These are phyloP conservation scores for Phaethornis superciliosus DNA, from an alignment of 2,113 vertebrate species.

Conservation along the genomic window DNA sequence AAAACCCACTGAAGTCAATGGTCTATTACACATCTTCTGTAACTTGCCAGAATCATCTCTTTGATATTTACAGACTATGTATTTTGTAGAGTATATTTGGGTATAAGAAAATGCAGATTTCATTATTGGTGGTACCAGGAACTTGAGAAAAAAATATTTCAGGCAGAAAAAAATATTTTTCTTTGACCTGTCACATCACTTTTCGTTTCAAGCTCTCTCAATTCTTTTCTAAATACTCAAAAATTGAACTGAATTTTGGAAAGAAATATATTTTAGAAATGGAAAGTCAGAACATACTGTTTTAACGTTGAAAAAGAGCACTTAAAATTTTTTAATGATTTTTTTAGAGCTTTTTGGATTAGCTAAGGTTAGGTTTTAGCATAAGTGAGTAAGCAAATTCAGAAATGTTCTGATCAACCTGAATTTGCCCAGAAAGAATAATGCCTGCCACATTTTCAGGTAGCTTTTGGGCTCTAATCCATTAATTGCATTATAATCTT, in stretches of 20 bases:
- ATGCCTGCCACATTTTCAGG: neutral
- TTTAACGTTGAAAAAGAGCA: neutral
- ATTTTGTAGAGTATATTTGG: neutral
- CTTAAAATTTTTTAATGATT: too few relatives aligned
- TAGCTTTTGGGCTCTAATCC: neutral
- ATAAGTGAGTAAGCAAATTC: neutral
- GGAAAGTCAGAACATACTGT: neutral
- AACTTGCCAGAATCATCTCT: neutral
- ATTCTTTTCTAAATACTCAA: neutral
- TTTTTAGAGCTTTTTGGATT: neutral
- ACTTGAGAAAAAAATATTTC: neutral
- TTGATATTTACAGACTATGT: neutral
- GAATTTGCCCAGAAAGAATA: neutral
- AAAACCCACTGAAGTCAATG: neutral
- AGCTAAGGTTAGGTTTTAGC: neutral
- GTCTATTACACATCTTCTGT: neutral
- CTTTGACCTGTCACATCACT: neutral
- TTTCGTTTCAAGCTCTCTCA: neutral
- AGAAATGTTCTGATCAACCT: neutral
- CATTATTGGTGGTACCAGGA: neutral
- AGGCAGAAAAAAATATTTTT: neutral
- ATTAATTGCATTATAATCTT: neutral
- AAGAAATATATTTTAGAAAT: neutral
- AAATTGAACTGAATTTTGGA: neutral
- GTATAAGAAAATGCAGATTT: neutral